Evolutionary conservation across 2,888 invertebrate genomes (phyloP), one percentile per base, ranked within the genome.

Genomic region (Acleris laterana): DNA sequence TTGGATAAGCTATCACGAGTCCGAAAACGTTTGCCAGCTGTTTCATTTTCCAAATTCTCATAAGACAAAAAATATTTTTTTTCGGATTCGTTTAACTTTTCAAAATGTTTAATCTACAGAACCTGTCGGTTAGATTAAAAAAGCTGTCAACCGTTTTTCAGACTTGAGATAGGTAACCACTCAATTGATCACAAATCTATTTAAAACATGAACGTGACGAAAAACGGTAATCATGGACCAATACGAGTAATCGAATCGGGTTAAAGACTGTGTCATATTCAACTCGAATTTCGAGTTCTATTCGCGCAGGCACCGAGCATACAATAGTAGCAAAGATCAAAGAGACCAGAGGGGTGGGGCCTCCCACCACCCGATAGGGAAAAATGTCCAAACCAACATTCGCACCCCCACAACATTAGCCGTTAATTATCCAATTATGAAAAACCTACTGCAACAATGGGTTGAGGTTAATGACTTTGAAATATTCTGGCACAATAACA

Each of bases 341-440:
- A 81, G 82, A 83, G 79, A 80, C 79, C 71, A 66, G 77, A 69
- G 25, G 69, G 70, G 77, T 74, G 74, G 74, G 53, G 63, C 71
- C 75, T 70, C 77, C 79, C 76, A 68, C 71, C 79, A 64, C 78
- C 74, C 74, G 70, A 70, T 78, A 76, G 83, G 83, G 84, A 85
- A 87, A 88, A 85, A 88, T 85, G 84, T 84, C 82, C 83, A 83
- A 81, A 85, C 85, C 80, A 83, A 86, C 88, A 85, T 61, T 56
- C 89, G 79, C 80, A 78, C 81, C 73, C 81, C 80, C 74, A 81
- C 84, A 87, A 89, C 90, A 90, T 92, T 90, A 90, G 28, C 59
- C 50, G 22, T 84, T 91, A 91, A 92, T 90, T 89, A 91, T 88
- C 85, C 85, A 87, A 90, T 89, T 90, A 90, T 82, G 78, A 79